A percentile compares a stretch with the other conserved stretches of the same genome.
Conservation (phyloP, 2,797 vertebrate genomes). For the Loriculus beryllinus region DNA sequence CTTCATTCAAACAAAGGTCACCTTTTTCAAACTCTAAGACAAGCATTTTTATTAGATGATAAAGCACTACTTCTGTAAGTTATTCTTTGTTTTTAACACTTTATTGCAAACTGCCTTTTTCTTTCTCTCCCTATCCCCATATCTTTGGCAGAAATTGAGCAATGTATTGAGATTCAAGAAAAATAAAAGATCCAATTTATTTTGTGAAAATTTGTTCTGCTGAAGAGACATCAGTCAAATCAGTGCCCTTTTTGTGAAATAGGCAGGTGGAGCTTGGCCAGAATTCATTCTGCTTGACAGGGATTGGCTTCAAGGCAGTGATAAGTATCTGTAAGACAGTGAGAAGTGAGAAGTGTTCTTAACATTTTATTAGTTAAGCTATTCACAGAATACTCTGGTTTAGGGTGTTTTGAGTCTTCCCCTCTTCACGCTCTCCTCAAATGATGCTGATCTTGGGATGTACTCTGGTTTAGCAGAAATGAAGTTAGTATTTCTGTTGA, state of each 20-base stretch:
- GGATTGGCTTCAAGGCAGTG: neutral
- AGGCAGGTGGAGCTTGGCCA: neutral
- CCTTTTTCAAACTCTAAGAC: neutral
- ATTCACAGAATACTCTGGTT: neutral
- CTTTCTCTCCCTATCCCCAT: fast-evolving
- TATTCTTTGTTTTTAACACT: neutral
- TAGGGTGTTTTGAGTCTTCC: neutral
- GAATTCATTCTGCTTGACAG: neutral
- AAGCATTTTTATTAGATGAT: neutral
- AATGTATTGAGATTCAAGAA: neutral
- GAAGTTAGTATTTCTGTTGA: neutral
- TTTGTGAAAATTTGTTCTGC: neutral
- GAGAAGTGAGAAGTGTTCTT: neutral
- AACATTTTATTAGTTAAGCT: neutral
- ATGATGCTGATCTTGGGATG: neutral
- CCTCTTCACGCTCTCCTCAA: neutral
- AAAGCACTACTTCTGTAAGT: neutral
- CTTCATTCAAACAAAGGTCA: neutral
- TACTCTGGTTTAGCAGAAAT: neutral
- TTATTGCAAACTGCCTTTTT: neutral
- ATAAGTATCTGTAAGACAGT: neutral
- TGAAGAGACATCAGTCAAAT: neutral
- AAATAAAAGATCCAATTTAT: neutral
- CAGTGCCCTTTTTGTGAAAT: neutral
- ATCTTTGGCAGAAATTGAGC: neutral